phyloP scores from a whole-genome alignment of 64 coral and sea anemone species.

The Platygyra sinensis region DNA sequence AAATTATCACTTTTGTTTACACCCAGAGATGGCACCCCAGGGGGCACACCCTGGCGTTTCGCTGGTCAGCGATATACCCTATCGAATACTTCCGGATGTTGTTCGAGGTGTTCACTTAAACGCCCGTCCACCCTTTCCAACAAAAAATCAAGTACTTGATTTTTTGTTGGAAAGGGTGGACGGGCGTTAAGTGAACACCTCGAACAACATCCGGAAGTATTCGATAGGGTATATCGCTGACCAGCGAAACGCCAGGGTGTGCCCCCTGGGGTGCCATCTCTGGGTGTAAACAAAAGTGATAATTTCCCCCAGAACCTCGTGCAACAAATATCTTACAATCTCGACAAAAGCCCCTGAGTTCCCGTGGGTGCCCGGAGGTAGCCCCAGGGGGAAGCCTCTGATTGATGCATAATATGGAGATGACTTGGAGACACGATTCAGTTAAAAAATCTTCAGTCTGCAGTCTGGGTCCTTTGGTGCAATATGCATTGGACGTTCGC shows the following conservation, averaged over 20 bases:
- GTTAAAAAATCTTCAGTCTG: no score
- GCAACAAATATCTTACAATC: conserved; percentile 45
- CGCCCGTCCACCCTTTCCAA: no score
- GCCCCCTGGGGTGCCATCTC: conserved; percentile 13
- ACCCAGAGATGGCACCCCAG: conserved; percentile 14
- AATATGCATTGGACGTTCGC: no score
- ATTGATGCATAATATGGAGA: neutral
- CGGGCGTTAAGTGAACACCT: neutral
- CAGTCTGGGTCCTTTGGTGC: no score
- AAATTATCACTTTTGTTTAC: neutral
- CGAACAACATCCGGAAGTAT: neutral
- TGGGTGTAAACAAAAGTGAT: neutral
- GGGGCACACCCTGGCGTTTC: conserved; percentile 14
- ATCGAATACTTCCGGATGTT: neutral
- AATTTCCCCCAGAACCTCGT: conserved; percentile 22
- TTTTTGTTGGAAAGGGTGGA: no score
- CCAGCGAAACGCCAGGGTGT: conserved; percentile 24
- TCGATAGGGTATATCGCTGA: conserved; percentile 15
- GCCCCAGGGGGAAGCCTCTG: conserved; percentile 31
- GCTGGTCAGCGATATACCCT: conserved; percentile 15
- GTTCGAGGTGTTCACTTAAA: neutral
- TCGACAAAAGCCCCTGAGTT: conserved; percentile 42
- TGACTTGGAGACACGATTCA: no score
- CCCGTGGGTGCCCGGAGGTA: neutral
- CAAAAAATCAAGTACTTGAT: no score